Conservation (phyloP, 2,797 vertebrate species). For the Myioborus melanocephalus region DNA sequence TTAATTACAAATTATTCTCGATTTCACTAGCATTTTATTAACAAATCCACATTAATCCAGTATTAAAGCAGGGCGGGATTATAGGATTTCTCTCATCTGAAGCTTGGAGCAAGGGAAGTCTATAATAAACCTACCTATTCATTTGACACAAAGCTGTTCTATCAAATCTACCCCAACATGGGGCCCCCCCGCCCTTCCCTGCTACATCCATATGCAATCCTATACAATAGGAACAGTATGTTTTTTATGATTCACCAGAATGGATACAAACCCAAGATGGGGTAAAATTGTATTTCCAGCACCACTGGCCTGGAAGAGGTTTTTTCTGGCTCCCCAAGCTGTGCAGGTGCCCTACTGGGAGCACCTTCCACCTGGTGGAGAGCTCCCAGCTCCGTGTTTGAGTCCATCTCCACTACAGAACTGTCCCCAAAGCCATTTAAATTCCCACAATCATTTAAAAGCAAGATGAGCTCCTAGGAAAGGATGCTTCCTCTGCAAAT, state of each 20-base stretch:
- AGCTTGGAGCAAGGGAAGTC: constrained; percentile 71
- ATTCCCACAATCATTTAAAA: background rate
- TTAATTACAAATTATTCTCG: constrained; percentile 81
- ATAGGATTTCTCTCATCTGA: constrained; percentile 78
- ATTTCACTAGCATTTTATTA: constrained; percentile 82
- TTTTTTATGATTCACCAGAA: background rate
- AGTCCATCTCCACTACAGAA: background rate
- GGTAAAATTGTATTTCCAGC: background rate
- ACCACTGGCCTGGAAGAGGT: background rate
- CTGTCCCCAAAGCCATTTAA: background rate
- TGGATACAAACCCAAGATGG: background rate
- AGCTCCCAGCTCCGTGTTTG: background rate
- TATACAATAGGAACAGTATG: background rate
- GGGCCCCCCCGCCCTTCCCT: background rate
- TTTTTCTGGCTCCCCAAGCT: background rate
- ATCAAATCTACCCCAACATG: constrained; percentile 43
- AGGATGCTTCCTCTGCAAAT: background rate
- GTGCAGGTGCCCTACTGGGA: background rate
- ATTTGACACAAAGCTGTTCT: constrained; percentile 72
- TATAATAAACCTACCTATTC: constrained; percentile 73
- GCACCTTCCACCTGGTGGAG: background rate
- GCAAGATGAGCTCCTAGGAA: background rate
- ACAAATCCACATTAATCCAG: constrained; percentile 82
- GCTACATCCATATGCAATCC: background rate
- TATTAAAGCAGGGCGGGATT: constrained; percentile 79